phyloP scores from a whole-genome alignment of 2,888 invertebrate species.

The Leuctra nigra region DNA sequence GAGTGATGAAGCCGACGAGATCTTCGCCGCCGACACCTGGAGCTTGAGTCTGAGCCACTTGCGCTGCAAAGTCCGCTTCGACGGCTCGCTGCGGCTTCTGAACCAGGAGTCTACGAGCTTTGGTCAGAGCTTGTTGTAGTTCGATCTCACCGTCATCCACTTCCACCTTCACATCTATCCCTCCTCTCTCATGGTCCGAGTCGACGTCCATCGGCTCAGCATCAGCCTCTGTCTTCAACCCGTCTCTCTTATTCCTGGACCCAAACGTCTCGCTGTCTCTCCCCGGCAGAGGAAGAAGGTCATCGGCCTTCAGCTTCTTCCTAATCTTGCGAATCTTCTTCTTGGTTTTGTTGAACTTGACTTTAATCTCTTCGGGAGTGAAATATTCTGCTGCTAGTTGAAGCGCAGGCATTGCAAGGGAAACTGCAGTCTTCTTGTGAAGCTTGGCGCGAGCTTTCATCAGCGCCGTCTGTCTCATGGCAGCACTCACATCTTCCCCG shows the following conservation, averaged over 20 bases:
- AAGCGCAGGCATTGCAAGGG: slow-evolving; percentile 58
- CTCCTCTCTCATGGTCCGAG: too few relatives aligned
- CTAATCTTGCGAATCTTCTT: slow-evolving; percentile 66
- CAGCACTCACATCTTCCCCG: slow-evolving; percentile 44
- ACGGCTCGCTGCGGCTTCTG: too few relatives aligned
- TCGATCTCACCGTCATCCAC: slow-evolving; percentile 68
- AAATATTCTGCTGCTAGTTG: slow-evolving; percentile 82
- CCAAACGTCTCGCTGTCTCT: slow-evolving; percentile 30
- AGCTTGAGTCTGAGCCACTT: too few relatives aligned
- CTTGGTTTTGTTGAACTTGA: slow-evolving; percentile 85
- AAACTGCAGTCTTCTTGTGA: slow-evolving; percentile 63
- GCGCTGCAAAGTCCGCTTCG: too few relatives aligned
- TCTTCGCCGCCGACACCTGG: slow-evolving; percentile 28
- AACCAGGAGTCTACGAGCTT: slow-evolving; percentile 62
- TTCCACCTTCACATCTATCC: slow-evolving; percentile 53
- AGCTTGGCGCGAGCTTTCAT: slow-evolving; percentile 49
- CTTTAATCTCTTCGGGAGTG: slow-evolving; percentile 70
- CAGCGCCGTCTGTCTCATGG: slow-evolving; percentile 19
- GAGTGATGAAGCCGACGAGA: slow-evolving; percentile 56
- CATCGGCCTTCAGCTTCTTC: slow-evolving; percentile 62
- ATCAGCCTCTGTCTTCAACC: slow-evolving; percentile 39
- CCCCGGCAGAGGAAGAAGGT: slow-evolving; percentile 47
- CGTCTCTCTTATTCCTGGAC: slow-evolving; percentile 33
- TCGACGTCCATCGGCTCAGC: slow-evolving; percentile 48
- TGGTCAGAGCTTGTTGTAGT: slow-evolving; percentile 56